Evolutionary conservation across 2,797 vertebrate genomes (phyloP).

Genomic region (Buphagus erythrorhynchus): DNA sequence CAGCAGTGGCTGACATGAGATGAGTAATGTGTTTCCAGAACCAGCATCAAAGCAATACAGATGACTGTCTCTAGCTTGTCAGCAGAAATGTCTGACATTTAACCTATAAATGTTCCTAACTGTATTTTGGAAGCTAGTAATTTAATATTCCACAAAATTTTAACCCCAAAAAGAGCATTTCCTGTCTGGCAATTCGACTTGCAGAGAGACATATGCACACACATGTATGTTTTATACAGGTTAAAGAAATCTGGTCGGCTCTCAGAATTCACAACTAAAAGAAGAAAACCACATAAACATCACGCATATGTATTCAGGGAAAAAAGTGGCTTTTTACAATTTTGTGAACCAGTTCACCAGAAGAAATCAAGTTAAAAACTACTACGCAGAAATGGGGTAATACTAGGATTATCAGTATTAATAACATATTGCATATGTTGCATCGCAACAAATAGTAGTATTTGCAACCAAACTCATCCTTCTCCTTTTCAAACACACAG

Average conservation of each 20-base stretch:
- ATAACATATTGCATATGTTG: background rate
- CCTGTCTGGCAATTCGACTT: background rate
- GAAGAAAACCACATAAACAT: background rate
- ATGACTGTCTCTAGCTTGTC: background rate
- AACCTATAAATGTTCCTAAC: background rate
- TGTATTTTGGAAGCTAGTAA: background rate
- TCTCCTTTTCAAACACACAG: background rate
- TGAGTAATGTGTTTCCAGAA: conserved; percentile 58
- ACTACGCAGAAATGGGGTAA: conserved; percentile 15
- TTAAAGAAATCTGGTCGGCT: background rate
- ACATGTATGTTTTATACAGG: background rate
- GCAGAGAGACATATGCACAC: background rate
- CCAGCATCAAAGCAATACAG: background rate
- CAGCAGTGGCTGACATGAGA: conserved; percentile 42
- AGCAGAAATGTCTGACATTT: conserved; percentile 23
- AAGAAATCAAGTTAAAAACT: conserved; percentile 34
- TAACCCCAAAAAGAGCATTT: background rate
- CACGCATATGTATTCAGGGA: background rate
- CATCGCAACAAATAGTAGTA: background rate
- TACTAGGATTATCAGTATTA: background rate
- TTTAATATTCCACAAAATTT: background rate
- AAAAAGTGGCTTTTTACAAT: background rate
- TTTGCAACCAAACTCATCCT: background rate
- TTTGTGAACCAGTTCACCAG: background rate
- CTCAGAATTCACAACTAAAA: background rate